Evolutionary conservation across 2,113 vertebrate species (phyloP), one percentile per base, ranked within the genome.

Genomic region (Xenopus laevis): DNA sequence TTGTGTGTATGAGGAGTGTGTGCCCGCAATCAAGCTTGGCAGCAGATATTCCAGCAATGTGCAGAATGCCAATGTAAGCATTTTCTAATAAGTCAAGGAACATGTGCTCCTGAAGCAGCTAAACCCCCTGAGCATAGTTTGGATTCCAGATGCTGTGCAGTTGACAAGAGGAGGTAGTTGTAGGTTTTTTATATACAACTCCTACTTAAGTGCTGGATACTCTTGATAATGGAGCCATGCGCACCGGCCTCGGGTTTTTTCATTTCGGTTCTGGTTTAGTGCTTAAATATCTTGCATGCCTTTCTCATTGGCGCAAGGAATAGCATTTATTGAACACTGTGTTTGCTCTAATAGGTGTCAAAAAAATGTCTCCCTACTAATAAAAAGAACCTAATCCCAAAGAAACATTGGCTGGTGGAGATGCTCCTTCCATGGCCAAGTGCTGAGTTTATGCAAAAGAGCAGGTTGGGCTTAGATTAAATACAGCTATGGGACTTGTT

Each of bases 21-120:
- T 77, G 74, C 67, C 74, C 74, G 57, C 74, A 69, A 70, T 77
- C 47, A 55, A n/a, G 66, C 74, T 77, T 77, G 74, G 74, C 74
- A 77, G 67, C 66, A 70, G 67, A 60, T 69, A 77, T 77, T 70
- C 53, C 8, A 77, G n/a, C 27, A 70, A 77, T 77, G 66, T 15
- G 12, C 44, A 58, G 63, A 70, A 77, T 77, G 74, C 66, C 74
- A 70, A 70, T 21, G 59, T 68, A 69, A 77, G 74, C 74, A 77
- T 70, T 77, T 77, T 77, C 67, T 77, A 47, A 44, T 70, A 77
- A 77, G 74, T 70, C 59, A 46, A 47, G 67, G 46, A 64, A 62
- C 74, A 70, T 70, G 74, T 70, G 66, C 67, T 64, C 23, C 55
- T 44, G 45, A 67, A 45, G 33, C 18, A 64, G 55, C 53, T 30